These are phyloP conservation scores for Micropterix aruncella DNA, from an alignment of 2,888 invertebrate species.

Conservation along the genomic window DNA sequence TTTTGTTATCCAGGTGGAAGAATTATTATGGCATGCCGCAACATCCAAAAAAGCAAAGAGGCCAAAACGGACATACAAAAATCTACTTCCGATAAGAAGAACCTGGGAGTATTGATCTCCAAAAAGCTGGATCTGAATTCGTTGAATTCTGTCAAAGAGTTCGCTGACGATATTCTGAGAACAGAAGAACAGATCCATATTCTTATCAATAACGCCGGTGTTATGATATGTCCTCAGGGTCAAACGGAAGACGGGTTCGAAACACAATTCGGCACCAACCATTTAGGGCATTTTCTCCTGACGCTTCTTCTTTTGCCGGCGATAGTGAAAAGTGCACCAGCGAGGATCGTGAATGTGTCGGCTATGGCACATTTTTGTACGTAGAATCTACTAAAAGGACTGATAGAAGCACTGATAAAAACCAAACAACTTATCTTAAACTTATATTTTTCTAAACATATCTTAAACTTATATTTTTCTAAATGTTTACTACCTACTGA, in stretches of 20 bases:
- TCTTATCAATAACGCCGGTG: conserved; percentile 51
- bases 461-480: too few species aligned
- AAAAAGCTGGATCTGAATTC: conserved; percentile 39
- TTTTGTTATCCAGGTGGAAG: conserved; percentile 37
- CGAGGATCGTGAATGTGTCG: conserved; percentile 46
- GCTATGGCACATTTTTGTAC: too few species aligned
- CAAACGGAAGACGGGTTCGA: conserved; percentile 52
- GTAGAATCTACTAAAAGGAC: too few species aligned
- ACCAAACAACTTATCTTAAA: too few species aligned
- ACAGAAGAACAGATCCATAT: conserved; percentile 36
- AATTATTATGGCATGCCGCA: conserved; percentile 35
- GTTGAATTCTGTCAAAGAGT: conserved; percentile 37
- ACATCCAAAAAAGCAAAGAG: conserved; percentile 27
- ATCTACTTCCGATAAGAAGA: conserved; percentile 13
- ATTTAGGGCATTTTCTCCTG: conserved; percentile 47
- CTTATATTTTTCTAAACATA: too few species aligned
- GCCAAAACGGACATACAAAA: conserved; percentile 36
- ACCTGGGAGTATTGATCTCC: conserved; percentile 22
- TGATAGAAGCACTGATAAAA: too few species aligned
- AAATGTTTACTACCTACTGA: too few species aligned
- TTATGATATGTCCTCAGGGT: conserved; percentile 48
- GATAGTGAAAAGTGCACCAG: conserved; percentile 37
- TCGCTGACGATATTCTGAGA: conserved; percentile 26
- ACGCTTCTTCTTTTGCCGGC: conserved; percentile 43
- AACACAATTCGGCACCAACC: conserved; percentile 51